These are phyloP conservation scores for Clusia tigrina DNA, from an alignment of 2,888 invertebrate genomes.

Conservation along the genomic window DNA sequence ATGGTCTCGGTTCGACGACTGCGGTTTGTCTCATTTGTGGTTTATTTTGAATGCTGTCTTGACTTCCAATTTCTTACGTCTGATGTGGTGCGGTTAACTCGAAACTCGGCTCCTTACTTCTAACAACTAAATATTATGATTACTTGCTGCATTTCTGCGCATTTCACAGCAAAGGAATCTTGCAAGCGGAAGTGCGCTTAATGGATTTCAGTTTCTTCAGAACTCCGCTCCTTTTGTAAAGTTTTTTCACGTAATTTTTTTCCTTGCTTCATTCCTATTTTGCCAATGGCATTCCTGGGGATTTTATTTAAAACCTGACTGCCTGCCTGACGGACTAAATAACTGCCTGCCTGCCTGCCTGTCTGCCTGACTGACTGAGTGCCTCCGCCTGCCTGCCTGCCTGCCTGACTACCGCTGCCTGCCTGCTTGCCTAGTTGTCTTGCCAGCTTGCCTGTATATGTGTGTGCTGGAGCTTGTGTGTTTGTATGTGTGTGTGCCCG, in stretches of 20 bases:
- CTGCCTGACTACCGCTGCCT: too few relatives aligned
- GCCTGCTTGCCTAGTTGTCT: too few relatives aligned
- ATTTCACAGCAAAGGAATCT: conserved; percentile 5
- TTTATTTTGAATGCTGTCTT: not conserved
- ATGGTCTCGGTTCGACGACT: not conserved
- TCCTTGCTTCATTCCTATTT: not conserved
- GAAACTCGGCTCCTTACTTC: not conserved
- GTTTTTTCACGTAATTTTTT: not conserved
- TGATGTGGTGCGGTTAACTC: not conserved
- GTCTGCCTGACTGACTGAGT: not conserved
- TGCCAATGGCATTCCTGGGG: too few relatives aligned
- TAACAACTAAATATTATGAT: not conserved
- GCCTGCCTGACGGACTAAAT: too few relatives aligned
- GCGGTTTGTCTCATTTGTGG: not conserved
- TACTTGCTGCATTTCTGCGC: not conserved
- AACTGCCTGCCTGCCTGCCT: too few relatives aligned
- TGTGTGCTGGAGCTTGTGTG: not conserved
- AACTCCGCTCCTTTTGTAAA: not conserved
- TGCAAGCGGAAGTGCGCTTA: conserved; percentile 19
- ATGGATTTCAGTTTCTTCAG: conserved; percentile 12
- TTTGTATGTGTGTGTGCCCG: not conserved
- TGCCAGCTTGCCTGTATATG: too few relatives aligned
- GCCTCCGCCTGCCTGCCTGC: too few relatives aligned
- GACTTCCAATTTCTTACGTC: not conserved
- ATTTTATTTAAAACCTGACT: not conserved